Evolutionary conservation across 2,797 vertebrate genomes (phyloP).

Genomic region (Naso thynnoides): DNA sequence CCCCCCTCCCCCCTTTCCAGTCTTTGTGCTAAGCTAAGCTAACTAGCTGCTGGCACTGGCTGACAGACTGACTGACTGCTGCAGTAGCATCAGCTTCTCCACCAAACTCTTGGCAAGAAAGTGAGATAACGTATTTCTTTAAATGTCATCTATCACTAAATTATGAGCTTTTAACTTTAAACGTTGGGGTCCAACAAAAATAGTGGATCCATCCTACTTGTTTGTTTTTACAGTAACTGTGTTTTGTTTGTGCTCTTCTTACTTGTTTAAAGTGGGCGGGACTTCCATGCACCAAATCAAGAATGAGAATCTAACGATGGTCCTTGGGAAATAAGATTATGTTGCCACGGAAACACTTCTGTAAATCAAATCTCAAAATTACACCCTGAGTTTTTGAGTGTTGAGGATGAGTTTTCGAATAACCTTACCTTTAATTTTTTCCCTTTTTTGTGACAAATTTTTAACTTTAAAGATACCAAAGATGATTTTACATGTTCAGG

Average conservation of each 20-base stretch:
- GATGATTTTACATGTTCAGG: constrained; percentile 17
- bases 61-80: too few species aligned
- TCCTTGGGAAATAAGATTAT: background rate
- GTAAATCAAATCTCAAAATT: background rate
- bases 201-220: too few species aligned
- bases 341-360: background rate
- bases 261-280: background rate
- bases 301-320: background rate
- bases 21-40: too few species aligned
- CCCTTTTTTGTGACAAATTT: background rate
- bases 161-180: too few species aligned
- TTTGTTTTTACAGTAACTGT: background rate
- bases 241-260: background rate
- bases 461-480: background rate
- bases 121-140: too few species aligned
- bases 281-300: background rate
- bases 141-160: too few species aligned
- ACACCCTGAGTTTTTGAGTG: constrained; percentile 5
- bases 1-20: too few species aligned
- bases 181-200: too few species aligned
- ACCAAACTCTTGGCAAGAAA: too few species aligned
- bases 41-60: too few species aligned
- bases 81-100: too few species aligned
- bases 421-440: background rate
- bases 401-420: background rate